Percentiles rank a stretch among this genome's conserved stretches.
These are phyloP conservation scores for Chydorus sphaericus DNA, from an alignment of 2,888 invertebrate species.

Conservation along the genomic window DNA sequence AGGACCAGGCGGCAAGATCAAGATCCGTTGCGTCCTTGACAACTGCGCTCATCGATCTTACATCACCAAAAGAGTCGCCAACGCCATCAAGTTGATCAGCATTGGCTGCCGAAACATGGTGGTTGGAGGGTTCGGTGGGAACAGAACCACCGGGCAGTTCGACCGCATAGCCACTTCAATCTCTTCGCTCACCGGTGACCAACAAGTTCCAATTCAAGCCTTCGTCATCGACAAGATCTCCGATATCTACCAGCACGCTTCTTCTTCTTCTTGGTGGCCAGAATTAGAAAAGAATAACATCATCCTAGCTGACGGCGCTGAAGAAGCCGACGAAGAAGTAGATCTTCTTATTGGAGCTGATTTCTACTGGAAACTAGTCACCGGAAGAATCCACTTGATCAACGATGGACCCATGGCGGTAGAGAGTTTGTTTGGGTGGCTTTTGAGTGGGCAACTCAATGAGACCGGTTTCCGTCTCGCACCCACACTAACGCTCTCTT, in stretches of 20 bases:
- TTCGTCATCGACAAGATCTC: neutral
- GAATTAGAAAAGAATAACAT: neutral
- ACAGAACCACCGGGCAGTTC: neutral
- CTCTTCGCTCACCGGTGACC: no score
- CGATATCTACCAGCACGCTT: neutral
- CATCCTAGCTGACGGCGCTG: neutral
- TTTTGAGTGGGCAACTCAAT: neutral
- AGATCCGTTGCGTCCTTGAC: slow-evolving; percentile 1
- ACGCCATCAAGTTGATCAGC: neutral
- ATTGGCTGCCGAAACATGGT: neutral
- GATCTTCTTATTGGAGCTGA: neutral
- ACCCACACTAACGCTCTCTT: neutral
- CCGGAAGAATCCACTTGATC: neutral
- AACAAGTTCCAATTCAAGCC: neutral
- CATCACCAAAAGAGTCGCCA: neutral
- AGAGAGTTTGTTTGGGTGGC: neutral
- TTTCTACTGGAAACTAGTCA: neutral
- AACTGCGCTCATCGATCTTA: neutral
- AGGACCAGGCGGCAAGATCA: neutral
- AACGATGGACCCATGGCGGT: neutral
- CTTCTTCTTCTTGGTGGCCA: no score
- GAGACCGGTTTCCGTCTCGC: neutral
- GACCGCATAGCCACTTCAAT: no score
- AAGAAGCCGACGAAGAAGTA: neutral
- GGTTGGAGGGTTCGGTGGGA: no score